Base-by-base conservation (phyloP, 2,113 vertebrate genomes). In the Propithecus coquereli region DNA sequence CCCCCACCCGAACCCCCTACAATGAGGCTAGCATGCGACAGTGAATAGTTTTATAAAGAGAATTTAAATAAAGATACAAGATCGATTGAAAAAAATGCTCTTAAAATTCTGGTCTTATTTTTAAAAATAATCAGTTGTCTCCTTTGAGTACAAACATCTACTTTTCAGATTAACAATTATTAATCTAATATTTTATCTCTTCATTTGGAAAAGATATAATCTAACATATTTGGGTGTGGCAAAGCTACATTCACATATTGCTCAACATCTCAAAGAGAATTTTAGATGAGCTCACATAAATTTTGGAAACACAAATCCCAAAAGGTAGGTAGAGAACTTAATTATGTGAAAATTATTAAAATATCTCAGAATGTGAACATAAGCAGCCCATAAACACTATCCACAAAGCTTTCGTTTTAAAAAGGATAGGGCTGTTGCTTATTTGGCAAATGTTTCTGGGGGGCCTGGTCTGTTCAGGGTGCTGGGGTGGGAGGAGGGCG, bases 211-310 rank as follows among this genome's bases (percentile, higher is more conserved):
- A 40, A 47, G 27, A 70, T 9, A 20, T 1, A 9, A 61, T 23
- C 23, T 76, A 70, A 74, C 11, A 9, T 37, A 25, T 5, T 32
- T 61, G 14, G 43, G 57, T 16, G 23, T 22, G 47, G n/a, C 30
- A 40, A 57, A 32, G 40, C 17, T 32, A 83, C 63, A 63, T 22
- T n/a, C 47, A 47, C n/a, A n/a, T 12, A 7, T 40, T 20, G 30
- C 23, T 87, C 47, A 54, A 30, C 23, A 59, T 59, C 50, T 87
- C 61, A 59, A 50, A 95, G 65, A 85, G 34, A 70, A 90, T 47
- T 37, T 17, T 25, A 68, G 79, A 84, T 68, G 25, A 66, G 11
- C 14, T 27, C 30, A 68, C 27, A 25, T 20, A 65, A 27, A 80
- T 61, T 80, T 17, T 85, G 81, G 81, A 90, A 86, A 57, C 34